Conservation (phyloP, 1,140 invertebrate species). For the Drosophila gunungcola region DNA sequence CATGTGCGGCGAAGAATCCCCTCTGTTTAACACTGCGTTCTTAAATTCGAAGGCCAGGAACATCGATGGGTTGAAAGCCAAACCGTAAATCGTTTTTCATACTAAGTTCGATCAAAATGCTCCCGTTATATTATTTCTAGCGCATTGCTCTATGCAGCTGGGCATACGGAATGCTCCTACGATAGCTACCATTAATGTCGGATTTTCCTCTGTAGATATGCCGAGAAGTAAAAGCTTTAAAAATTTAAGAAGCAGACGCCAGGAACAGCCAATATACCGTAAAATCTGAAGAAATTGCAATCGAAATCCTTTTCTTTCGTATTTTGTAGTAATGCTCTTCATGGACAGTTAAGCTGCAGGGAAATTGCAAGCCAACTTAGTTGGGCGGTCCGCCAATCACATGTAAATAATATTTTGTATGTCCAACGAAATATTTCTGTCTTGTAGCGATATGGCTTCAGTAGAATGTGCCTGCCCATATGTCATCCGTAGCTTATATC, state of each 20-base stretch:
- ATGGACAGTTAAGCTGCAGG: slow-evolving; percentile 9
- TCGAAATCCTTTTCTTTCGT: slow-evolving; percentile 56
- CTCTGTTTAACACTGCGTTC: background rate
- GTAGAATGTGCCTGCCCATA: slow-evolving; percentile 18
- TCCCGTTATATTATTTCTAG: slow-evolving; percentile 66
- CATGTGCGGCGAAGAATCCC: background rate
- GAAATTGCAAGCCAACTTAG: background rate
- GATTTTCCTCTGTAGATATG: slow-evolving; percentile 39
- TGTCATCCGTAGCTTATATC: background rate
- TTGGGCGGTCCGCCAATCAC: background rate
- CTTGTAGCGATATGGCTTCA: slow-evolving; percentile 57
- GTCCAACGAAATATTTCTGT: slow-evolving; percentile 48
- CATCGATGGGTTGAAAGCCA: slow-evolving; percentile 12
- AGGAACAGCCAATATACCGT: slow-evolving; percentile 20
- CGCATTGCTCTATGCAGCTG: slow-evolving; percentile 18
- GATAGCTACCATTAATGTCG: slow-evolving; percentile 36
- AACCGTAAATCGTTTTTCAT: slow-evolving; percentile 65
- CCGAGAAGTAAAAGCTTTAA: slow-evolving; percentile 3
- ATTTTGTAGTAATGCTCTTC: slow-evolving; percentile 78
- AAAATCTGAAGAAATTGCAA: slow-evolving; percentile 43
- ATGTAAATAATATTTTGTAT: slow-evolving; percentile 53
- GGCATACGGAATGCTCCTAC: slow-evolving; percentile 10
- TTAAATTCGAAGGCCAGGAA: slow-evolving; percentile 4
- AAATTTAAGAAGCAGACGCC: slow-evolving; percentile 4
- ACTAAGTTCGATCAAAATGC: slow-evolving; percentile 56